Conservation (phyloP, 2,888 invertebrate genomes). For the Dasypolia templi region DNA sequence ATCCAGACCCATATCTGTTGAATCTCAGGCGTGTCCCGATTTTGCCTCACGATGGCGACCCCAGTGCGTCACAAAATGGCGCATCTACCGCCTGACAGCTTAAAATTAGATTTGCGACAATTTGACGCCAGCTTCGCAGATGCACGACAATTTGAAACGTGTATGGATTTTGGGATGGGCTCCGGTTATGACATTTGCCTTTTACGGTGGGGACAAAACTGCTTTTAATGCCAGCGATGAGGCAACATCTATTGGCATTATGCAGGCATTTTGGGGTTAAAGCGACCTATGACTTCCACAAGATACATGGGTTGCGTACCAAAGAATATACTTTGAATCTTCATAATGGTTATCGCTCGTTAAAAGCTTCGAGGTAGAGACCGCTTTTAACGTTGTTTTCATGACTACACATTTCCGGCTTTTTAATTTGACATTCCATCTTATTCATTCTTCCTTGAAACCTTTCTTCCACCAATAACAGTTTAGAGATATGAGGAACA, state of each 20-base stretch:
- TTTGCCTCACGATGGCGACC: constrained; percentile 56
- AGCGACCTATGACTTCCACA: constrained; percentile 6
- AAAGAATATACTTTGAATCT: background rate
- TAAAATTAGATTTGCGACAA: constrained; percentile 82
- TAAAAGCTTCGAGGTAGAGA: background rate
- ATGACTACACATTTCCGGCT: background rate
- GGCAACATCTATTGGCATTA: constrained; percentile 9
- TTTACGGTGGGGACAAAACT: constrained; percentile 14
- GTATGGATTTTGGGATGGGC: constrained; percentile 30
- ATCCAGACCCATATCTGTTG: constrained; percentile 60
- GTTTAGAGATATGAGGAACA: too few relatives aligned
- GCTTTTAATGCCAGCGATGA: constrained; percentile 1
- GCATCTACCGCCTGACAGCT: constrained; percentile 72
- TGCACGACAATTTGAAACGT: constrained; percentile 24
- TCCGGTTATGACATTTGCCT: constrained; percentile 40
- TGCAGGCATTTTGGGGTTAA: constrained; percentile 19
- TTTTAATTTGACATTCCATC: background rate
- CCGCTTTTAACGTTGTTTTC: background rate
- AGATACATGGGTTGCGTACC: background rate
- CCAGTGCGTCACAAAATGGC: constrained; percentile 67
- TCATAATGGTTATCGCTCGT: background rate
- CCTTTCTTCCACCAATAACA: background rate
- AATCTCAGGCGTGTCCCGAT: constrained; percentile 61
- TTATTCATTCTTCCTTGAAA: background rate
- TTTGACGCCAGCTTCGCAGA: constrained; percentile 61